Evolutionary conservation across 2,797 vertebrate species (phyloP).

Genomic region (Sebastes miniatus): DNA sequence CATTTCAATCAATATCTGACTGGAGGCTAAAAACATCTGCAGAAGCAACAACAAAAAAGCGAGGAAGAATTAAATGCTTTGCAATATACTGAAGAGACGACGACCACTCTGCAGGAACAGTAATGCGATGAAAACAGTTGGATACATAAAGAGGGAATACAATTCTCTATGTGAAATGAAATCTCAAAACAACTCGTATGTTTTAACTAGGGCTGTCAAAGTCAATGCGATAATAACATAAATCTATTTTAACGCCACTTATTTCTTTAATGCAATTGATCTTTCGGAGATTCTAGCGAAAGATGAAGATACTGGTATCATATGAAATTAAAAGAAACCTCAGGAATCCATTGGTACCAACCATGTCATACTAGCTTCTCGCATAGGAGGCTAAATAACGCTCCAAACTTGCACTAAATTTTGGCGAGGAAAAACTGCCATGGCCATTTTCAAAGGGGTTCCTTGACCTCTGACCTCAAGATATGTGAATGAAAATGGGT

Average conservation of each 20-base stretch:
- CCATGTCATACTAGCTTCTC: neutral
- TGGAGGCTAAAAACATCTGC: conserved; percentile 68
- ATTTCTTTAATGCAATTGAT: neutral
- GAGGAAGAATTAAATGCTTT: conserved; percentile 50
- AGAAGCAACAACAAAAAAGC: conserved; percentile 42
- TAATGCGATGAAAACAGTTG: neutral
- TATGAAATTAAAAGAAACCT: neutral
- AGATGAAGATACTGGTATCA: neutral
- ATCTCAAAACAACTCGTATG: neutral
- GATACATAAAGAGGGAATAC: neutral
- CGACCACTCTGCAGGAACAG: neutral
- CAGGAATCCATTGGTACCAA: neutral
- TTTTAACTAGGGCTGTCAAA: neutral
- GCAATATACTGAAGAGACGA: neutral
- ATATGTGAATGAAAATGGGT: no score
- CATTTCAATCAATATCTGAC: conserved; percentile 75
- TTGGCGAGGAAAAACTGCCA: no score
- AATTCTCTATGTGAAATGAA: neutral
- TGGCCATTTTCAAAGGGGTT: rapidly evolving
- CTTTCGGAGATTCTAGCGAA: neutral
- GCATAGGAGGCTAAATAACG: no score
- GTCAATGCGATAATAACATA: neutral
- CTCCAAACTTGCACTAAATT: no score
- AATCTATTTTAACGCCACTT: neutral
- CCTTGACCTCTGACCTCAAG: no score